These are phyloP conservation scores for Lerema accius DNA, from an alignment of 1,140 invertebrate species.

Conservation along the genomic window DNA sequence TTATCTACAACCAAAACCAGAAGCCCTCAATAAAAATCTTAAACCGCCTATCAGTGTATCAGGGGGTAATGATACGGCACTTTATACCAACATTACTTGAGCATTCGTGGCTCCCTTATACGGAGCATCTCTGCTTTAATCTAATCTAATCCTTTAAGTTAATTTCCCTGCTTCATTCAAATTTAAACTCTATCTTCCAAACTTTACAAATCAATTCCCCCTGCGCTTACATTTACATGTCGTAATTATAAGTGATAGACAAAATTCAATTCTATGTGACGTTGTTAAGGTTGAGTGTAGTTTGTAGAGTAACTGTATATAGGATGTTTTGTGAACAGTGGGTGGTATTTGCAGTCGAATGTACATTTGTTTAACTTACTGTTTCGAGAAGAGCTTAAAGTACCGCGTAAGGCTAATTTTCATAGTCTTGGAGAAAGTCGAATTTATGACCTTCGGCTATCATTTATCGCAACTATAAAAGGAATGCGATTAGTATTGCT, in stretches of 20 bases:
- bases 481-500: conserved; percentile 18
- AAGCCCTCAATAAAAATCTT: conserved; percentile 35
- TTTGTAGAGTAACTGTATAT: not conserved
- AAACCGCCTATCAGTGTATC: conserved; percentile 32
- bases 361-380: conserved; percentile 34
- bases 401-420: conserved; percentile 32
- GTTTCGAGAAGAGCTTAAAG: conserved; percentile 30
- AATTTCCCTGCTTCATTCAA: conserved; percentile 10
- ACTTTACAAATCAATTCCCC: conserved; percentile 2
- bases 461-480: conserved; percentile 26
- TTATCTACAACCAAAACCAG: conserved; percentile 30
- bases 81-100: conserved; percentile 39
- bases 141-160: conserved; percentile 37
- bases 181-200: conserved; percentile 8
- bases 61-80: conserved; percentile 34
- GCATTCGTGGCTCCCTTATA: conserved; percentile 40
- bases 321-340: not conserved
- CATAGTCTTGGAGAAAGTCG: conserved; percentile 32
- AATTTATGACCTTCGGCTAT: conserved; percentile 26
- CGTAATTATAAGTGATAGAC: conserved; percentile 6
- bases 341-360: conserved; percentile 27
- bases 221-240: not conserved
- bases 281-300: conserved; percentile 7
- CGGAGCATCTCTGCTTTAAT: conserved; percentile 36
- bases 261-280: not conserved